Evolutionary conservation across 2,113 vertebrate genomes (phyloP).

Genomic region (Argyrosomus japonicus): DNA sequence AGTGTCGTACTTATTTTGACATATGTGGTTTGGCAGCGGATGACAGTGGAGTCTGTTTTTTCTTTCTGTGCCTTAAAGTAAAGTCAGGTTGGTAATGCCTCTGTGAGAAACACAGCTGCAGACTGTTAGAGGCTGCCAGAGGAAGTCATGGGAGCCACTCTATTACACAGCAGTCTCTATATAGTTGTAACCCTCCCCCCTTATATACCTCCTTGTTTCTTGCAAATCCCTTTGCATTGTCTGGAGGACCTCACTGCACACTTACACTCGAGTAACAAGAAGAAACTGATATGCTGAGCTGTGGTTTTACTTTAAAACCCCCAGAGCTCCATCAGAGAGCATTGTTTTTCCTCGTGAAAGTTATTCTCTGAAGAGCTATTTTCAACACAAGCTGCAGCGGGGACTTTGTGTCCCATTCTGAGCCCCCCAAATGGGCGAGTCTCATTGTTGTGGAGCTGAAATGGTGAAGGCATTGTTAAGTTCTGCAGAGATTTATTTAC

Average conservation of each 20-base stretch:
- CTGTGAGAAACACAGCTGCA: slow-evolving; percentile 81
- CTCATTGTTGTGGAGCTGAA: slow-evolving; percentile 65
- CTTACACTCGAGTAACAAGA: slow-evolving; percentile 15
- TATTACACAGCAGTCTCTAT: slow-evolving; percentile 69
- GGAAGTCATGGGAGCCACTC: slow-evolving; percentile 76
- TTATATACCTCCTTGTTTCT: slow-evolving; percentile 16
- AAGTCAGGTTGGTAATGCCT: slow-evolving; percentile 72
- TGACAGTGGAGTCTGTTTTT: slow-evolving; percentile 65
- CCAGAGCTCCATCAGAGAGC: slow-evolving; percentile 9
- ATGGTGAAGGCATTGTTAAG: slow-evolving; percentile 61
- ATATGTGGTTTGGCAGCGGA: slow-evolving; percentile 78
- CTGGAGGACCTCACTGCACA: slow-evolving; percentile 8
- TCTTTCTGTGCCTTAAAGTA: slow-evolving; percentile 69
- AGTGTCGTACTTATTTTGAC: slow-evolving; percentile 73
- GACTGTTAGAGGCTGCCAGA: slow-evolving; percentile 71
- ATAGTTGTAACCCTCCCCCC: slow-evolving; percentile 59
- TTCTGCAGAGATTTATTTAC: slow-evolving; percentile 64
- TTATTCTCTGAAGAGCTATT: slow-evolving; percentile 44
- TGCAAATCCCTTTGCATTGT: slow-evolving; percentile 46
- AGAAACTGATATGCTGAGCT: slow-evolving; percentile 8
- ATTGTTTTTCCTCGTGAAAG: slow-evolving; percentile 33
- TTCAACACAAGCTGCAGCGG: slow-evolving; percentile 38
- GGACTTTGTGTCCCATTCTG: slow-evolving; percentile 56
- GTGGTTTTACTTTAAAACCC: slow-evolving; percentile 20
- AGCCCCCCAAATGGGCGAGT: slow-evolving; percentile 23